These are phyloP conservation scores for Nebria ingens DNA, from an alignment of 1,140 invertebrate species.

Conservation along the genomic window DNA sequence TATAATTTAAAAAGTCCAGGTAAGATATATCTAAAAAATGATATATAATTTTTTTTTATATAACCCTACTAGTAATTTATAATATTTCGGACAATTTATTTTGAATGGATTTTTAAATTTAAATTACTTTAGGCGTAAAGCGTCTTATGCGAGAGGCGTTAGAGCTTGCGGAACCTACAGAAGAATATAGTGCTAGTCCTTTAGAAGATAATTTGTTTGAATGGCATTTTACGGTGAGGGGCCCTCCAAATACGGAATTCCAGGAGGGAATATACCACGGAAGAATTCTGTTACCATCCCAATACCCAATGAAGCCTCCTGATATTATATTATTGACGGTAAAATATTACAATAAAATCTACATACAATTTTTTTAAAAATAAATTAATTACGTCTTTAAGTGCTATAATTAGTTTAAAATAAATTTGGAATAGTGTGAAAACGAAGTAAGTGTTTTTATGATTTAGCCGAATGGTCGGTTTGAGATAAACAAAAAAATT, in stretches of 20 bases:
- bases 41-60: slow-evolving; percentile 7
- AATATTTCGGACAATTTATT: slow-evolving; percentile 4
- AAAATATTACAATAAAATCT: slow-evolving; percentile 29
- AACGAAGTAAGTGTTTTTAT: no score
- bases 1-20: slow-evolving; percentile 34
- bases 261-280: slow-evolving; percentile 86
- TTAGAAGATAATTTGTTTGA: slow-evolving; percentile 95
- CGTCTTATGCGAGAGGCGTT: slow-evolving; percentile 86
- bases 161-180: slow-evolving; percentile 75
- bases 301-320: slow-evolving; percentile 97
- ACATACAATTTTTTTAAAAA: no score
- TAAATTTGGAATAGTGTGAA: no score
- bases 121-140: slow-evolving; percentile 66
- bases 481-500: slow-evolving; percentile 91
- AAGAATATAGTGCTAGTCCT: slow-evolving; percentile 84
- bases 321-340: slow-evolving; percentile 90
- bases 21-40: slow-evolving; percentile 17
- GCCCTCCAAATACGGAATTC: slow-evolving; percentile 79
- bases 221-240: slow-evolving; percentile 94
- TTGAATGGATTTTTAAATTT: slow-evolving; percentile 8
- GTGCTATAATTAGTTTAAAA: no score
- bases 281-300: slow-evolving; percentile 77
- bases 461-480: slow-evolving; percentile 85
- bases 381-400: no score
- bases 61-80: slow-evolving; percentile 4